Evolutionary conservation across 2,888 invertebrate species (phyloP), one percentile per base, ranked within the genome.

Genomic region (Hyppa rectilinea): DNA sequence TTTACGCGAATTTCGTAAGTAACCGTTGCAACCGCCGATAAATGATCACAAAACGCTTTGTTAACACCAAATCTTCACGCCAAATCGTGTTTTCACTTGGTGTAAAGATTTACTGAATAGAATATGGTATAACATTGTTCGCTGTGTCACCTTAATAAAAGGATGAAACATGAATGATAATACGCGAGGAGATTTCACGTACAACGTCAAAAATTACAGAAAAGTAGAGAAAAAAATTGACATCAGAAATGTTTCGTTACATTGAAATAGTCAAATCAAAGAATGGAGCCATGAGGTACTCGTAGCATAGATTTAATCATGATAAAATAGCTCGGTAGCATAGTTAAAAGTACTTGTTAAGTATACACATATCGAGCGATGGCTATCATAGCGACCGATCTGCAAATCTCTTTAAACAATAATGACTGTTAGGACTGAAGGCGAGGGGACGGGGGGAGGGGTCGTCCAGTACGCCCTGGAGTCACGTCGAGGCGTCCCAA

Each of bases 401-500:
- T 86, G 92, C 90, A 89, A 90, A 90, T 91, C 90, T 88, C 85
- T 91, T 89, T 92, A 94, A 93, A 91, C 90, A 88, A 89, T 91
- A 89, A 90, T 84, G 81, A 81, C 78, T 85, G 84, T 86, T 83
- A 82, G 86, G 78, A 79, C 74, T 70, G 40, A 31, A 45, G 53
- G 29, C 40, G 36, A n/a, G n/a, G 78, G 79, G 82, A 75, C 34
- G 34, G 34, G 29, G 80, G 80, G 85, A 78, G 56, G 84, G 80
- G 72, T 78, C 75, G 74, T 66, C 78, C 85, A 76, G 76, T 75
- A 85, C 84, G 85, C 86, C 84, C 86, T 87, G 88, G 85, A 92
- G 95, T 95, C 95, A 95, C 95, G 95, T 96, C 94, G 93, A 87
- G 81, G 88, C 90, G 91, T 92, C 94, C 94, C 93, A 92, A 87